phyloP scores from a whole-genome alignment of 1,140 invertebrate species.

The Sycophila sp. region DNA sequence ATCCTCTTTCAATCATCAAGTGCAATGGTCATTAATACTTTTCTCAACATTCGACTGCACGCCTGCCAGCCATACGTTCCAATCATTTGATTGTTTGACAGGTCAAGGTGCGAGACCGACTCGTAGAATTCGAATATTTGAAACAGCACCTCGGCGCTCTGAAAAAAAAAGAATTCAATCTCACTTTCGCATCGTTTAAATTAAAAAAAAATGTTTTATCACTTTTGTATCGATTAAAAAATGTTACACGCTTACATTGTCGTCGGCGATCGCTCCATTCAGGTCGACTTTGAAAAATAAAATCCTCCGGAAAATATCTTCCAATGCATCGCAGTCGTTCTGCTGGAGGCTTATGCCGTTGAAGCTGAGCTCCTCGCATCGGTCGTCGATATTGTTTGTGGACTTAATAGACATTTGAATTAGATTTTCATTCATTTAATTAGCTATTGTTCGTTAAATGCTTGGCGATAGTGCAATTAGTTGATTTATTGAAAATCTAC shows the following conservation, averaged over 20 bases:
- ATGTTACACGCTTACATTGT: background rate
- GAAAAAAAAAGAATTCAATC: background rate
- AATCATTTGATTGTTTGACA: slow-evolving; percentile 27
- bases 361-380: slow-evolving; percentile 31
- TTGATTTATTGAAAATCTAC: too few relatives aligned
- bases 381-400: slow-evolving; percentile 22
- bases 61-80: slow-evolving; percentile 27
- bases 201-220: background rate
- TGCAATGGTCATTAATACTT: slow-evolving; percentile 10
- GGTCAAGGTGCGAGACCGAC: slow-evolving; percentile 6
- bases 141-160: slow-evolving; percentile 33
- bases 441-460: background rate
- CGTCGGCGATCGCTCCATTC: slow-evolving; percentile 12
- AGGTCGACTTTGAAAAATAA: slow-evolving; percentile 32
- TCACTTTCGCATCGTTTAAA: too few relatives aligned
- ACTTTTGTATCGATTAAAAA: too few relatives aligned
- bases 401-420: slow-evolving; percentile 9
- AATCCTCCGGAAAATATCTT: slow-evolving; percentile 29
- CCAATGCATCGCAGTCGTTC: slow-evolving; percentile 31
- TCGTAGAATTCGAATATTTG: slow-evolving; percentile 39
- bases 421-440: background rate
- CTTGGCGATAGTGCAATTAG: too few relatives aligned
- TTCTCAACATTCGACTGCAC: slow-evolving; percentile 33
- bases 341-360: background rate
- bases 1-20: background rate